These are phyloP conservation scores for Scophthalmus maximus DNA, from an alignment of 2,113 vertebrate genomes.

Conservation along the genomic window DNA sequence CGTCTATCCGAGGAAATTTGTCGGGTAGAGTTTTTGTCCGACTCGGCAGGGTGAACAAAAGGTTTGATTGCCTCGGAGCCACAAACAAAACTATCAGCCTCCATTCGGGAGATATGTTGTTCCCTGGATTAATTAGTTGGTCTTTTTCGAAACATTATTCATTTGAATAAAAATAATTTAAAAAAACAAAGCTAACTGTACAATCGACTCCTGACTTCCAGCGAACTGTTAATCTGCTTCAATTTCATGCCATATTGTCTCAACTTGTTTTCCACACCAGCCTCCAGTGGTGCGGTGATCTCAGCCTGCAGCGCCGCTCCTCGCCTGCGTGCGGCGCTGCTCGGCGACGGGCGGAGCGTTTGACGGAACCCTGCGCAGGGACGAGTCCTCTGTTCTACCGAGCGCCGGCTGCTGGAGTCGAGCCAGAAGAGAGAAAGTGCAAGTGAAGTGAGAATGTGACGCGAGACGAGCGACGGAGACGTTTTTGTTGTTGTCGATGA, in stretches of 20 bases:
- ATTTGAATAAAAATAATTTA: neutral
- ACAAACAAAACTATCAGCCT: conserved; percentile 10
- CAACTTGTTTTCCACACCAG: too few relatives aligned
- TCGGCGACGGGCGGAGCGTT: neutral
- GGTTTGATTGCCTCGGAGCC: neutral
- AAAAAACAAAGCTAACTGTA: conserved; percentile 11
- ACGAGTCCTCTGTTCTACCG: conserved; percentile 18
- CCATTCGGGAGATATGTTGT: neutral
- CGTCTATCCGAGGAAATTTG: conserved; percentile 45
- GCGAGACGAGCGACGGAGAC: neutral
- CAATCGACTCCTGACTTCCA: too few relatives aligned
- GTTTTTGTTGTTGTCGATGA: too few relatives aligned
- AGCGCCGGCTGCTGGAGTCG: conserved; percentile 3
- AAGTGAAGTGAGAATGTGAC: too few relatives aligned
- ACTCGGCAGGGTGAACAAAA: conserved; percentile 32
- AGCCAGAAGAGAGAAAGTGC: too few relatives aligned
- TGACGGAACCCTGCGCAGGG: conserved; percentile 18
- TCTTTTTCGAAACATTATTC: too few relatives aligned
- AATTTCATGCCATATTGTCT: conserved; percentile 3
- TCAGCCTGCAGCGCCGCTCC: too few relatives aligned
- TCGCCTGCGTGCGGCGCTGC: too few relatives aligned
- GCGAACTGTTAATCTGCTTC: conserved; percentile 28
- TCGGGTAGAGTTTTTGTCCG: conserved; percentile 41
- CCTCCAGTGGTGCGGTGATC: too few relatives aligned
- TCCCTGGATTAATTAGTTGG: too few relatives aligned